These are phyloP conservation scores for Arge pagana DNA, from an alignment of 2,888 invertebrate species.

Conservation along the genomic window DNA sequence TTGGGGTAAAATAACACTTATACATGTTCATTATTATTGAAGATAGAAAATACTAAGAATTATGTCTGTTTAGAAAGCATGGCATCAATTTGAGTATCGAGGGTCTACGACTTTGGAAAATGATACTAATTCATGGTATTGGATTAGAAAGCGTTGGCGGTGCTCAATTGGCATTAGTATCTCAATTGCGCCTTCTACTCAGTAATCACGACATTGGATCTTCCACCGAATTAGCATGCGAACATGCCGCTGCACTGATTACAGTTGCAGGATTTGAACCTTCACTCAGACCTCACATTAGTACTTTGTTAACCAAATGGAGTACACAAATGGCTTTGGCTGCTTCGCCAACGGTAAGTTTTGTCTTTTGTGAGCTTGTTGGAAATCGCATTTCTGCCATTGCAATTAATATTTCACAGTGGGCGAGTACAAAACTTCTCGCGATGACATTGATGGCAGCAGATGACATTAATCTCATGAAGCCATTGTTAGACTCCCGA, in stretches of 20 bases:
- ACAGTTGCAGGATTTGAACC: conserved; percentile 39
- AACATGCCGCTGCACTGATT: conserved; percentile 49
- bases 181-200: conserved; percentile 46
- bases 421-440: conserved; percentile 47
- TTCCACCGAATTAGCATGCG: conserved; percentile 47
- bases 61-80: conserved; percentile 30
- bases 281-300: conserved; percentile 37
- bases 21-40: background rate
- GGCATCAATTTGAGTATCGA: conserved; percentile 46
- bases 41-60: background rate
- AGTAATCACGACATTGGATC: conserved; percentile 45
- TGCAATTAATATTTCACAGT: conserved; percentile 35
- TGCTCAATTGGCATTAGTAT: conserved; percentile 39
- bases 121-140: conserved; percentile 40
- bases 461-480: conserved; percentile 34
- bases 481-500: conserved; percentile 24
- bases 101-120: conserved; percentile 50
- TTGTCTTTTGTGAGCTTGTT: background rate
- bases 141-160: conserved; percentile 46
- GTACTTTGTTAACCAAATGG: conserved; percentile 48
- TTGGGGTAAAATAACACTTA: conserved; percentile 43
- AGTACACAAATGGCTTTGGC: conserved; percentile 42
- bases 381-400: conserved; percentile 13
- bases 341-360: conserved; percentile 39
- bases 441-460: conserved; percentile 40